phyloP scores from a whole-genome alignment of 2,797 vertebrate species.

The Simalia tracyae region DNA sequence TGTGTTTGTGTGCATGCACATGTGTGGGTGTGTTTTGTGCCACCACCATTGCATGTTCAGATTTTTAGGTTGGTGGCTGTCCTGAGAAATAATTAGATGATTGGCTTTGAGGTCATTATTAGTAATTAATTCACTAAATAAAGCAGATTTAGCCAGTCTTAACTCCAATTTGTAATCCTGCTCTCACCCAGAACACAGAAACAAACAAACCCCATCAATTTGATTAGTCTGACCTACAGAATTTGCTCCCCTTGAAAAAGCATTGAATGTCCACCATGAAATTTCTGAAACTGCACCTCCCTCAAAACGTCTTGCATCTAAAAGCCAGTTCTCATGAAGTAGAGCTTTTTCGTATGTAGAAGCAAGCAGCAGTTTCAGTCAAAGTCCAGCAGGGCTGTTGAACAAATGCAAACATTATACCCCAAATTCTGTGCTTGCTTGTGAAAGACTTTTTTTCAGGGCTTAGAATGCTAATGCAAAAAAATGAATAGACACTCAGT shows the following conservation, averaged over 20 bases:
- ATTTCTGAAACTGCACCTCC: slow-evolving; percentile 21
- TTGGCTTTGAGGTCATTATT: slow-evolving; percentile 58
- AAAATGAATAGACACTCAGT: background rate
- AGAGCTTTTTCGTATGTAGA: background rate
- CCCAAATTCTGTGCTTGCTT: background rate
- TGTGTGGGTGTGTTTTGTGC: background rate
- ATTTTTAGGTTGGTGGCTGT: slow-evolving; percentile 28
- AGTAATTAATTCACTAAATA: slow-evolving; percentile 61
- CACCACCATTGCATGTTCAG: background rate
- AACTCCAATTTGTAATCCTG: slow-evolving; percentile 52
- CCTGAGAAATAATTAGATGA: slow-evolving; percentile 48
- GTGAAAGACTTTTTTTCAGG: background rate
- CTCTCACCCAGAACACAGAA: slow-evolving; percentile 48
- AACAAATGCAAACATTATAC: background rate
- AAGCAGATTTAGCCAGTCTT: slow-evolving; percentile 62
- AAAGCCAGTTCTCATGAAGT: background rate
- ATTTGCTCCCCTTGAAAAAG: slow-evolving; percentile 32
- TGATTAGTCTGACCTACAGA: background rate
- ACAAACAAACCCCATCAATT: slow-evolving; percentile 45
- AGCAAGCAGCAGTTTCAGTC: background rate
- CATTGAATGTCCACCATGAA: background rate
- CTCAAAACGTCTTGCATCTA: background rate
- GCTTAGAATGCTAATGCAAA: background rate
- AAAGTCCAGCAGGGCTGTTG: background rate
- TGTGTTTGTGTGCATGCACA: background rate